Percentiles rank a stretch among this genome's conserved stretches.
Evolutionary conservation across 2,888 invertebrate species (phyloP).

Genomic region (Catonia carolina): DNA sequence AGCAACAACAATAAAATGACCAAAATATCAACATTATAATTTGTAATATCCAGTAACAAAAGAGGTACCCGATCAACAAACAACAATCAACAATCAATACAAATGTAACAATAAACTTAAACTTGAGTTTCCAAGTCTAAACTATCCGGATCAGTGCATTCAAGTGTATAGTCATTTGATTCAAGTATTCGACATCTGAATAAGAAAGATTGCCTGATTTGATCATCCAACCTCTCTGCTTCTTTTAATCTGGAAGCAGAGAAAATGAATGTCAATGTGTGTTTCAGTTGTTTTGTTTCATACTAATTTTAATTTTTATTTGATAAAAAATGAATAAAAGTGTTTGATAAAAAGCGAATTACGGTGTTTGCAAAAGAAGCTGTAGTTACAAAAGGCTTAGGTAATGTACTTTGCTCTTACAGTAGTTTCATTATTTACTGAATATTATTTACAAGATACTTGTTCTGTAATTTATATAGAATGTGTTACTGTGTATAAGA

Average conservation of each 20-base stretch:
- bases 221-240: slow-evolving; percentile 33
- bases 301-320: too few species aligned
- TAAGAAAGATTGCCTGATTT: slow-evolving; percentile 25
- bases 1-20: too few species aligned
- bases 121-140: slow-evolving; percentile 34
- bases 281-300: neutral
- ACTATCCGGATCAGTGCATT: slow-evolving; percentile 28
- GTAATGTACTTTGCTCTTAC: too few species aligned
- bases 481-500: too few species aligned
- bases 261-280: slow-evolving; percentile 27
- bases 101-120: too few species aligned
- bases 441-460: too few species aligned
- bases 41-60: neutral
- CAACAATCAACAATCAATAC: neutral
- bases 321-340: too few species aligned
- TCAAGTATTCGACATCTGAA: slow-evolving; percentile 24
- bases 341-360: slow-evolving; percentile 5
- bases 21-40: too few species aligned
- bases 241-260: slow-evolving; percentile 34
- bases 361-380: neutral
- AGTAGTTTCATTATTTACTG: too few species aligned
- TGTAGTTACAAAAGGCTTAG: too few species aligned
- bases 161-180: slow-evolving; percentile 25
- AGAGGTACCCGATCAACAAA: neutral
- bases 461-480: too few species aligned